Conservation (phyloP, 2,888 invertebrate species). For the Euplagia quadripunctaria region DNA sequence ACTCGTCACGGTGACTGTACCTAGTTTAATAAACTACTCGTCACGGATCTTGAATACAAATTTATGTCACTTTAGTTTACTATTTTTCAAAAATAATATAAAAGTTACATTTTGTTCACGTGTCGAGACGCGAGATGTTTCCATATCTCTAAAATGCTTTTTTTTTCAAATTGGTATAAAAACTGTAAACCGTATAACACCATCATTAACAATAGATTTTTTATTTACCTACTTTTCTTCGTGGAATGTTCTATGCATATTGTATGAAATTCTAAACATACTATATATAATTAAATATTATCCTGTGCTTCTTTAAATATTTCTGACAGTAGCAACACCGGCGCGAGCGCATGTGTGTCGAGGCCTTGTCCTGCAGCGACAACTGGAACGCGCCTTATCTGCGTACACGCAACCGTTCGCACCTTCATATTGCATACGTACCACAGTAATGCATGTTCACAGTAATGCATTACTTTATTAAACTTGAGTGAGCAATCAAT, state of each 20-base stretch:
- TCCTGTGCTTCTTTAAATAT: neutral
- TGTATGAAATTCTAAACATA: too few relatives aligned
- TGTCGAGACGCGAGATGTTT: neutral
- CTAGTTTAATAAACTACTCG: neutral
- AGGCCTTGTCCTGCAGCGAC: slow-evolving; percentile 59
- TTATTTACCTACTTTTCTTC: neutral
- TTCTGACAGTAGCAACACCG: slow-evolving; percentile 38
- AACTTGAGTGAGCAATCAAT: slow-evolving; percentile 59
- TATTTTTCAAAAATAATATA: neutral
- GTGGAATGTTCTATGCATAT: too few relatives aligned
- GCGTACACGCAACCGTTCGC: slow-evolving; percentile 62
- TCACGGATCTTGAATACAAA: neutral
- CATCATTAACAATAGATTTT: neutral
- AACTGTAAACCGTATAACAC: too few relatives aligned
- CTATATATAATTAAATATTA: too few relatives aligned
- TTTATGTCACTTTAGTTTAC: neutral
- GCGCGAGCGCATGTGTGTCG: slow-evolving; percentile 54
- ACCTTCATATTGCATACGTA: slow-evolving; percentile 50
- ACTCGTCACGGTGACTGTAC: neutral
- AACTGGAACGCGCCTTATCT: slow-evolving; percentile 63
- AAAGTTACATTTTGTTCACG: neutral
- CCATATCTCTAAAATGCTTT: neutral
- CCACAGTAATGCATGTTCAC: slow-evolving; percentile 37
- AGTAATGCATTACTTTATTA: slow-evolving; percentile 34
- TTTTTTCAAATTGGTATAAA: neutral